Percentiles rank a stretch among this genome's conserved stretches.
Evolutionary conservation across 2,888 invertebrate genomes (phyloP).

Genomic region (Cephalotes varians): DNA sequence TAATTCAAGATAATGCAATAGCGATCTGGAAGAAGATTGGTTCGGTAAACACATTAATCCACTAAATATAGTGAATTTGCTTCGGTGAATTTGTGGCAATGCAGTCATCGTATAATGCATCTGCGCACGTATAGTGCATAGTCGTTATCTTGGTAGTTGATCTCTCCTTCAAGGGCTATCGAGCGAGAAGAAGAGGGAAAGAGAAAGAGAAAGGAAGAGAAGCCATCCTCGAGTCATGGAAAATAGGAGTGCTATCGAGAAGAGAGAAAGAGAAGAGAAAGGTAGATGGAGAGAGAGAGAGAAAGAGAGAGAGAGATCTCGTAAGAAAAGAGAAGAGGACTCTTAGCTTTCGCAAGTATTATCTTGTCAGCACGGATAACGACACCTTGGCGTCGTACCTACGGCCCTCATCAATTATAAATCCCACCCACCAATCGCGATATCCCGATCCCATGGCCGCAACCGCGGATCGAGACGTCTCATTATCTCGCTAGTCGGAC

Average conservation of each 20-base stretch:
- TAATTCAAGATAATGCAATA: constrained; percentile 5
- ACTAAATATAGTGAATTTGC: constrained; percentile 12
- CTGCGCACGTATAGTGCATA: constrained; percentile 69
- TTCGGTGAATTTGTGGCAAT: constrained; percentile 38
- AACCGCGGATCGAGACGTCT: constrained; percentile 78
- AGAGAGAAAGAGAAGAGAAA: constrained; percentile 65
- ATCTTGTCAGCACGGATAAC: constrained; percentile 83
- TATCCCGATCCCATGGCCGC: constrained; percentile 75
- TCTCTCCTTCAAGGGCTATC: constrained; percentile 77
- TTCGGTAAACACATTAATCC: not conserved
- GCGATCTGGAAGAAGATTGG: not conserved
- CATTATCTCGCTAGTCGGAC: constrained; percentile 75
- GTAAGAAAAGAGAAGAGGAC: constrained; percentile 56
- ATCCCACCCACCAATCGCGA: constrained; percentile 79
- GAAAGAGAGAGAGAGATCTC: constrained; percentile 57
- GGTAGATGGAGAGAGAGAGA: constrained; percentile 57
- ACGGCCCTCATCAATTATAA: constrained; percentile 84
- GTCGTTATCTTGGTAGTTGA: constrained; percentile 77
- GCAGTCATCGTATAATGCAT: constrained; percentile 69
- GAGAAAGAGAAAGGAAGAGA: constrained; percentile 45
- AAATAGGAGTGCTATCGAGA: constrained; percentile 79
- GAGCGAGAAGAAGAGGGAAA: constrained; percentile 62
- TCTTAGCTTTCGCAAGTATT: constrained; percentile 81
- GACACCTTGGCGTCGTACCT: constrained; percentile 82
- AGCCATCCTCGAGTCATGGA: constrained; percentile 74